Conservation (phyloP, 1,140 invertebrate genomes). For the Temnothorax nylanderi region DNA sequence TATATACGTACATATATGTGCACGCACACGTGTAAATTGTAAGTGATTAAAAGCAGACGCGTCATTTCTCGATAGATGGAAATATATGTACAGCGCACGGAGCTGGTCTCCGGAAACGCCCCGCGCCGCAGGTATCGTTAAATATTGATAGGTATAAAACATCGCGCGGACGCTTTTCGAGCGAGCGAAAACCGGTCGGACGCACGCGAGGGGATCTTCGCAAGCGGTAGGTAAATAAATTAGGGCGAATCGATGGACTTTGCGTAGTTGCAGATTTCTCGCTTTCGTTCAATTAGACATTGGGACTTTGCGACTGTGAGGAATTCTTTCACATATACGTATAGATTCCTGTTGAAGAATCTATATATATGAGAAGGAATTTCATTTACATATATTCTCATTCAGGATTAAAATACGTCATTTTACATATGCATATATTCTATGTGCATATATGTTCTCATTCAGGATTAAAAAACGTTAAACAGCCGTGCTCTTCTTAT, state of each 20-base stretch:
- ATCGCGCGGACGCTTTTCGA: conserved; percentile 1
- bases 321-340: not conserved
- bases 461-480: not conserved
- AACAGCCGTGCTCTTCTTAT: not conserved
- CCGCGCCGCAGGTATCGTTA: conserved; percentile 59
- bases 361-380: not conserved
- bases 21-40: not conserved
- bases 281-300: not conserved
- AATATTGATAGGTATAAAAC: conserved; percentile 59
- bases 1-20: not conserved
- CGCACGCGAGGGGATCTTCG: not conserved
- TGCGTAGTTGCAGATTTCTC: not conserved
- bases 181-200: not conserved
- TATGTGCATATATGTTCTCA: not conserved
- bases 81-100: conserved; percentile 51
- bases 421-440: no score
- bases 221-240: not conserved
- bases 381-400: not conserved
- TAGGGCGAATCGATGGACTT: not conserved
- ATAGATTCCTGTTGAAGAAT: not conserved
- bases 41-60: not conserved
- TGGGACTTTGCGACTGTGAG: not conserved
- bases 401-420: not conserved
- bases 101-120: conserved; percentile 70
- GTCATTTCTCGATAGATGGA: conserved; percentile 40